A percentile compares a stretch with the other conserved stretches of the same genome.
Conservation (phyloP, 1,140 invertebrate genomes). For the Eulimnadia texana region DNA sequence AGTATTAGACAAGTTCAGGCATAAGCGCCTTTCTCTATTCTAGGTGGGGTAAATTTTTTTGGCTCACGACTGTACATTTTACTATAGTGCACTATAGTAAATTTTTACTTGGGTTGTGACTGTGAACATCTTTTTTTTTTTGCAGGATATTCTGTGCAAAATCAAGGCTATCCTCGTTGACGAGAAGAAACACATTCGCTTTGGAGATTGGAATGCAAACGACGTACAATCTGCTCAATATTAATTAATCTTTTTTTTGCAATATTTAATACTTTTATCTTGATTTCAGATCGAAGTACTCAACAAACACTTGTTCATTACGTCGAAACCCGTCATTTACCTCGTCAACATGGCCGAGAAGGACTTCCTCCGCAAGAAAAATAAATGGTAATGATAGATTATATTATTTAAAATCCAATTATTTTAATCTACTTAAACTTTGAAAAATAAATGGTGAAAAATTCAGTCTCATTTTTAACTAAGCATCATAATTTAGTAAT, state of each 20-base stretch:
- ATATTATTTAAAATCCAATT: too few relatives aligned
- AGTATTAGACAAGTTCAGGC: too few relatives aligned
- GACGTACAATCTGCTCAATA: slow-evolving; percentile 46
- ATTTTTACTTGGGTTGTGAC: too few relatives aligned
- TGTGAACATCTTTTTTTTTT: not conserved
- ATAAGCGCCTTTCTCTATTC: too few relatives aligned
- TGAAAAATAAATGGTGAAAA: too few relatives aligned
- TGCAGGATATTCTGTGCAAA: slow-evolving; percentile 71
- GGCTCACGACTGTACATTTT: too few relatives aligned
- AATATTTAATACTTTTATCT: too few relatives aligned
- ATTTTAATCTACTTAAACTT: too few relatives aligned
- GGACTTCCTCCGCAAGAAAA: slow-evolving; percentile 97
- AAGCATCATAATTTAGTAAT: too few relatives aligned
- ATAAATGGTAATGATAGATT: slow-evolving; percentile 65
- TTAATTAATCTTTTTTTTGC: too few relatives aligned
- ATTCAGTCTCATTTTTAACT: too few relatives aligned
- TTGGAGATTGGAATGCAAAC: slow-evolving; percentile 79
- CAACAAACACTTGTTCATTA: slow-evolving; percentile 92
- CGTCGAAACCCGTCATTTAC: slow-evolving; percentile 97
- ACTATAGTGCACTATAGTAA: not conserved
- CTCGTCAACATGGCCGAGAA: slow-evolving; percentile 94
- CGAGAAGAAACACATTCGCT: slow-evolving; percentile 84
- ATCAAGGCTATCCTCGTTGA: slow-evolving; percentile 72
- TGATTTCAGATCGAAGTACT: slow-evolving; percentile 75
- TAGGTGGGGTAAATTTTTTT: too few relatives aligned